Evolutionary conservation across 2,113 vertebrate genomes (phyloP).

Genomic region (Verasper variegatus): DNA sequence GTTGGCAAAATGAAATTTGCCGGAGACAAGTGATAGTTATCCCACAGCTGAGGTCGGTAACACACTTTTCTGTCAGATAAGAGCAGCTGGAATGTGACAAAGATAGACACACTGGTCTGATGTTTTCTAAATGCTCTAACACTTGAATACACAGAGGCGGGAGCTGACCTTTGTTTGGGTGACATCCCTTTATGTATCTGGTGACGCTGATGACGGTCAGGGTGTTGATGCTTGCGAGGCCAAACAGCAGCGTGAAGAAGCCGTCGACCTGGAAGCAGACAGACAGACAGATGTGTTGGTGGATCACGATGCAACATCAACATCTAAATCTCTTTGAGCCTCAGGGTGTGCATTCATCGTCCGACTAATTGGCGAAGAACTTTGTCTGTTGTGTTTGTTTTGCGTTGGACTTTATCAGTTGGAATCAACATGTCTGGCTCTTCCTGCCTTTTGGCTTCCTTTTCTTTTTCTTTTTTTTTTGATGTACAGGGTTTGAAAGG

Average conservation of each 20-base stretch:
- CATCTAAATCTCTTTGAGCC: background rate
- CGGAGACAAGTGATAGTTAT: slow-evolving; percentile 48
- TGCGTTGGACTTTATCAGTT: slow-evolving; percentile 42
- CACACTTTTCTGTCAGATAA: slow-evolving; percentile 47
- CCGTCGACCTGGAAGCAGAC: slow-evolving; percentile 85
- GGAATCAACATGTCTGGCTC: slow-evolving; percentile 14
- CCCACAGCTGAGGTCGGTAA: slow-evolving; percentile 44
- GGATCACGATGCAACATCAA: background rate
- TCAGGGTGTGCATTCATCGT: background rate
- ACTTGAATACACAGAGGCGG: background rate
- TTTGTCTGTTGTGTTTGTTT: slow-evolving; percentile 26
- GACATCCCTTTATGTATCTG: slow-evolving; percentile 89
- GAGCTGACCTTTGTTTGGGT: slow-evolving; percentile 84
- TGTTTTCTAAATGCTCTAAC: background rate
- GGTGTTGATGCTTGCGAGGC: slow-evolving; percentile 91
- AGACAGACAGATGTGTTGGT: background rate
- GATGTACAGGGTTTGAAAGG: background rate
- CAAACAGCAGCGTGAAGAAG: slow-evolving; percentile 90
- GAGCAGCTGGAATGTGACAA: slow-evolving; percentile 54
- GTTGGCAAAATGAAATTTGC: slow-evolving; percentile 50
- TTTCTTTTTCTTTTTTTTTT: background rate
- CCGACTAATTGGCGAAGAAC: slow-evolving; percentile 1
- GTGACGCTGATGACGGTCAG: slow-evolving; percentile 91
- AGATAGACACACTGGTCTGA: slow-evolving; percentile 9
- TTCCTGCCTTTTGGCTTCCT: slow-evolving; percentile 14